Evolutionary conservation across 2,888 invertebrate genomes (phyloP), one percentile per base, ranked within the genome.

Genomic region (Papilio gigon): DNA sequence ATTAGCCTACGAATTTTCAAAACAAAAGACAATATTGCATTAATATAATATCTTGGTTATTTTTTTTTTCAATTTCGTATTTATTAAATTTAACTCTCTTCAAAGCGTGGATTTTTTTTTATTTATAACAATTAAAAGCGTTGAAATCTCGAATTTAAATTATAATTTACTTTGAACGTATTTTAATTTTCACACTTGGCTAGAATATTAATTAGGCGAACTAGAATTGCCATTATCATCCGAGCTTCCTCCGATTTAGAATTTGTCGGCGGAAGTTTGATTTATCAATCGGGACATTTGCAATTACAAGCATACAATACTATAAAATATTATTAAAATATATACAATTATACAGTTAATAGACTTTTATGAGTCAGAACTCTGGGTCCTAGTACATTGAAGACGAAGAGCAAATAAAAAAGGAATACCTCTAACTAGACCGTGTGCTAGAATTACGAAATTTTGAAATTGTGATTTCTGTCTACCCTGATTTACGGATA

Each of bases 231-330:
- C 27, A 30, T 30, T 14, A 17, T 56, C 6, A 56, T 30, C 11
- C 9, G 53, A 56, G 27, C 53, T 25, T 56, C 53, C 17, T 56
- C 53, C 30, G n/a, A 56, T 30, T 30, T 17, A 30, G 9, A n/a
- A 30, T 56, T 30, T 30, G 17, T 30, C 27, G 53, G 53, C 53
- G 53, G 53, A 30, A 56, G 30, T 56, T 30, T 8, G 25, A 30
- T 56, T 42, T 56, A 56, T 56, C 53, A 8, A 6, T 8, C 50
- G 14, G 8, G 11, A 44, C 30, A 9, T 56, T 27, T 56, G 3
- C 27, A 1, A 25, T 27, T 25, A 25, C 14, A 25, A 44, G 44
- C 20, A 0, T 53, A 53, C n/a, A 53, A 53, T 25, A 27, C 27
- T 50, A 6, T 50, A 1, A 8, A 27, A 27, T 37, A 35, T 35